Evolutionary conservation across 2,113 vertebrate genomes (phyloP).

Genomic region (Pimephales promelas): DNA sequence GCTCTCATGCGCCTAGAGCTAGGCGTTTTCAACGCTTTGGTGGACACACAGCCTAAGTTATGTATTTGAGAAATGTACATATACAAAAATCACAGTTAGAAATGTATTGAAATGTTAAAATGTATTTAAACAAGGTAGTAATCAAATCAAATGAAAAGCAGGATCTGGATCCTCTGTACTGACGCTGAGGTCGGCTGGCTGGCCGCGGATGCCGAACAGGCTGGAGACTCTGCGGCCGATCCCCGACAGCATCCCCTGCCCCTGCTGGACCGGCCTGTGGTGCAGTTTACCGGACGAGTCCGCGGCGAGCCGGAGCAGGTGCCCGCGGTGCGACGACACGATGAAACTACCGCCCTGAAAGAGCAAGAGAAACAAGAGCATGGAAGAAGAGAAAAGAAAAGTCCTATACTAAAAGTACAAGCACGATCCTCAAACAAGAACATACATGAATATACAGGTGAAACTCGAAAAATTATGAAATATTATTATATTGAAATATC

Average conservation of each 20-base stretch:
- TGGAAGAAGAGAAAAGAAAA: background rate
- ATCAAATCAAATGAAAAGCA: background rate
- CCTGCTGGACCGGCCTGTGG: conserved; percentile 81
- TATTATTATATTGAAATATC: too few relatives aligned
- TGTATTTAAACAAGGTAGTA: too few relatives aligned
- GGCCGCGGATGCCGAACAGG: conserved; percentile 91
- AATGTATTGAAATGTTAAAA: too few relatives aligned
- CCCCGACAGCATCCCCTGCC: conserved; percentile 92
- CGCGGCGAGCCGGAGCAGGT: conserved; percentile 77
- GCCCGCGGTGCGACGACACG: conserved; percentile 82
- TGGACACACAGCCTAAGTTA: too few relatives aligned
- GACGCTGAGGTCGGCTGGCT: conserved; percentile 81
- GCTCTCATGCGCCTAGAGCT: too few relatives aligned
- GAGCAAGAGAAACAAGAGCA: background rate
- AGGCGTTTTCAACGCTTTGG: too few relatives aligned
- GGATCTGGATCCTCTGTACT: conserved; percentile 45
- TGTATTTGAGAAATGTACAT: too few relatives aligned
- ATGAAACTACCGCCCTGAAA: conserved; percentile 87
- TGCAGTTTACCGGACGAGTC: conserved; percentile 85
- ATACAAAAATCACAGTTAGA: too few relatives aligned
- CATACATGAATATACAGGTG: too few relatives aligned
- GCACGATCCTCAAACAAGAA: too few relatives aligned
- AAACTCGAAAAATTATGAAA: too few relatives aligned
- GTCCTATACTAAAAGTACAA: too few relatives aligned
- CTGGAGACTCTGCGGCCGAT: conserved; percentile 92